Evolutionary conservation across 2,888 invertebrate genomes (phyloP), one percentile per base, ranked within the genome.

Genomic region (Bombylius discolor): DNA sequence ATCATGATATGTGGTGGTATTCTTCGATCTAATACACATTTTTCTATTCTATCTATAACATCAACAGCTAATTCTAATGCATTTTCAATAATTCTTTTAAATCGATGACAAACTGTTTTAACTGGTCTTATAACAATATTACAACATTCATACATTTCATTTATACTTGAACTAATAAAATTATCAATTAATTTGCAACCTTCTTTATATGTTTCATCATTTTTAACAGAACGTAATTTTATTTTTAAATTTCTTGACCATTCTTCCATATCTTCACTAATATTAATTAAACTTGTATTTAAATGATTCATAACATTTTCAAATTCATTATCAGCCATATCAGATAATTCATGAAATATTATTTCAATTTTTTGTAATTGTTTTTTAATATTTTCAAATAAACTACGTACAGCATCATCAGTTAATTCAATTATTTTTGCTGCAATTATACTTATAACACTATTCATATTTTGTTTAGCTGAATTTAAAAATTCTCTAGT

Each of bases 111-210:
- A 8, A 69, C 45, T 11, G 67, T 64, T 50, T 61, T 55, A 11
- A 64, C 63, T 11, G 69, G 68, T 44, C 48, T 44, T 48, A 69
- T 64, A 1, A 64, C 65, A 14, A 69, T 65, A 58, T 66, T 67
- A 53, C 69, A 69, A 36, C 69, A 69, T 8, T 60, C 61, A 5
- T 64, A 63, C 13, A 69, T 56, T 49, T 68, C 63, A 5, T 59
- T 55, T 3, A 64, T 59, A 36, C 64, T 65, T 5, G 62, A 58
- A 9, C 60, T 57, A 34, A 69, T 64, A 23, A 69, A 64, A 0
- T 60, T 60, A 46, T 69, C 68, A 46, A 69, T 59, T 1, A 63
- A 61, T 39, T 63, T 62, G 53, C 69, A 69, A 6, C 61, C 56
- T 5, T 61, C 59, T 49, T 56, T 63, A 55, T 65, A 65, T 13